Base-by-base conservation (phyloP, 2,113 vertebrate species). In the Neolamprologus devosi region DNA sequence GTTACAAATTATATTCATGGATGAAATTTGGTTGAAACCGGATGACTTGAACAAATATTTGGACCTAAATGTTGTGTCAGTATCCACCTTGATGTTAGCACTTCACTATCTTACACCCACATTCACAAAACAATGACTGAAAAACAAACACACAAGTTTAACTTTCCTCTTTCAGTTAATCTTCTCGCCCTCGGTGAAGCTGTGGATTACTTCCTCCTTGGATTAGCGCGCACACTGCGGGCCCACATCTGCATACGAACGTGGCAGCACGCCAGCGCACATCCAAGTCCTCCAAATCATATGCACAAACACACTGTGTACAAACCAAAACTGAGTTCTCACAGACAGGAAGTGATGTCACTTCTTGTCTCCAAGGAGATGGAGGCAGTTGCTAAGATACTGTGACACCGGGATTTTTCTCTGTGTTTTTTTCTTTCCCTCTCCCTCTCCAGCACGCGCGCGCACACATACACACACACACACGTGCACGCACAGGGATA, bases 341-440 rank as follows among this genome's bases (percentile, higher is more conserved):
- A 93, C 91, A 95, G 93, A 96, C 96, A 94, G 96, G 96, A 97
- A 97, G 94, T 97, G 96, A 96, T 96, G 96, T 96, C 95, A 96
- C 91, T 70, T 94, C 94, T 95, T 93, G 96, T 97, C 96, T 96
- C 96, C 96, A 97, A 96, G 96, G 96, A 96, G 96, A 96, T 96
- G 93, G 94, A 96, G 95, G 94, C 95, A 96, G 96, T 97, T 97
- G 96, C 96, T 97, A 96, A 96, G 96, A 97, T 96, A 97, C 96
- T 95, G 96, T 96, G 96, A 96, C 96, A 96, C 94, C 93, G 93
- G 93, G 93, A 95, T 96, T 95, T 94, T 94, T 95, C 92, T 94
- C 94, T 96, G 89, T 96, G 89, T 95, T 94, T 94, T 93, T 63
- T 35, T 63, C 58, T 63, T 63, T 63, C 58, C 58, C 87, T 93